Evolutionary conservation across 2,113 vertebrate species (phyloP).

Genomic region (Poecile atricapillus): DNA sequence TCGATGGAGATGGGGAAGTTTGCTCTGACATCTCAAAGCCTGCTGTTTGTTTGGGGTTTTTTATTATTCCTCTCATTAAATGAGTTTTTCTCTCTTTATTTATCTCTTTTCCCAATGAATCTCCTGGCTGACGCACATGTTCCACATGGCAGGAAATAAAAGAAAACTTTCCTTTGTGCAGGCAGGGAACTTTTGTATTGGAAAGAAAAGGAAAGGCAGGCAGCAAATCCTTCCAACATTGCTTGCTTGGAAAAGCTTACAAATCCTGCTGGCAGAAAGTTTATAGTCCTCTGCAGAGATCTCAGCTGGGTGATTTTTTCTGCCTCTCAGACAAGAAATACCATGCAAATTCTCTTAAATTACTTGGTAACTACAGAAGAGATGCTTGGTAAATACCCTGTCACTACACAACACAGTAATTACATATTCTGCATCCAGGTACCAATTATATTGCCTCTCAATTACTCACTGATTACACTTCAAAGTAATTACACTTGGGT

Average conservation of each 20-base stretch:
- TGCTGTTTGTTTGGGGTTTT: neutral
- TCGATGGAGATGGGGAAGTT: neutral
- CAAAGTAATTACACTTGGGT: neutral
- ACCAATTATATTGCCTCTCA: slow-evolving; percentile 35
- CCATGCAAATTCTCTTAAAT: slow-evolving; percentile 34
- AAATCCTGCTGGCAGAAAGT: neutral
- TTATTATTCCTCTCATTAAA: neutral
- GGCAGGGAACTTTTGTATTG: neutral
- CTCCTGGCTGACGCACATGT: neutral
- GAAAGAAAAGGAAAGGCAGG: neutral
- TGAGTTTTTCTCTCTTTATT: neutral
- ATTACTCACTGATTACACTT: slow-evolving; percentile 33
- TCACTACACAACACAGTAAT: slow-evolving; percentile 33
- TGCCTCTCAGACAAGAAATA: slow-evolving; percentile 30
- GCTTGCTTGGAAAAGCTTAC: neutral
- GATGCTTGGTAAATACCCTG: neutral
- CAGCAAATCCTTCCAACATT: neutral
- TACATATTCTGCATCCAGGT: slow-evolving; percentile 24
- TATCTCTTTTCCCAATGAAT: neutral
- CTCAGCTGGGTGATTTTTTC: neutral
- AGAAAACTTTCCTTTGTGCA: neutral
- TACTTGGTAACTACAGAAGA: slow-evolving; percentile 18
- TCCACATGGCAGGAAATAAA: neutral
- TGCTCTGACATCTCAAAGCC: neutral
- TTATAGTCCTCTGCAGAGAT: slow-evolving; percentile 20